phyloP scores from a whole-genome alignment of 2,797 vertebrate species.

The Pseudopleuronectes americanus region DNA sequence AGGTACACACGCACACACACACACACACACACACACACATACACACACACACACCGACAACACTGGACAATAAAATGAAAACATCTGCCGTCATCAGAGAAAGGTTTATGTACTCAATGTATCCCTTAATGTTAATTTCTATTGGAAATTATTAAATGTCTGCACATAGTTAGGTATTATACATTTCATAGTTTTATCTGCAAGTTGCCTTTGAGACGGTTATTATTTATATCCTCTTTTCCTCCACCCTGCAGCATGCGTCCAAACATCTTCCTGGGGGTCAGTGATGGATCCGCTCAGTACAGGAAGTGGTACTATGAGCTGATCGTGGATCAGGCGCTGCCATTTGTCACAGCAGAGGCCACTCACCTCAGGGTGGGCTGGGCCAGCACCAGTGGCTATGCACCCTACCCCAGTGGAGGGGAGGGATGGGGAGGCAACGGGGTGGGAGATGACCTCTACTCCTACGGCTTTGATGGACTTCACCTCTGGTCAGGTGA shows the following conservation, averaged over 20 bases:
- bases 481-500: slow-evolving; percentile 96
- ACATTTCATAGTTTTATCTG: too few relatives aligned
- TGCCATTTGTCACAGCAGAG: slow-evolving; percentile 92
- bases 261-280: slow-evolving; percentile 95
- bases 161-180: too few relatives aligned
- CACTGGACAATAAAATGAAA: too few relatives aligned
- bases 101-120: too few relatives aligned
- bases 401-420: slow-evolving; percentile 91
- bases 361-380: slow-evolving; percentile 93
- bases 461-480: slow-evolving; percentile 95
- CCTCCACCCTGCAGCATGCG: slow-evolving; percentile 85
- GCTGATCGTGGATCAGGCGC: slow-evolving; percentile 90
- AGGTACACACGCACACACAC: slow-evolving; percentile 80
- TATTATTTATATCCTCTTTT: not conserved
- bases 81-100: too few relatives aligned
- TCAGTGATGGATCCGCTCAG: slow-evolving; percentile 96
- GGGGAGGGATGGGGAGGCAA: slow-evolving; percentile 96
- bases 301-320: slow-evolving; percentile 98
- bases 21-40: not conserved
- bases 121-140: too few relatives aligned
- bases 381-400: slow-evolving; percentile 95
- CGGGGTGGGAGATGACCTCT: slow-evolving; percentile 94
- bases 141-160: too few relatives aligned
- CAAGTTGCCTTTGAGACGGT: too few relatives aligned
- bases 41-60: not conserved